phyloP scores from a whole-genome alignment of 1,140 invertebrate genomes.

The Ylistrum balloti region DNA sequence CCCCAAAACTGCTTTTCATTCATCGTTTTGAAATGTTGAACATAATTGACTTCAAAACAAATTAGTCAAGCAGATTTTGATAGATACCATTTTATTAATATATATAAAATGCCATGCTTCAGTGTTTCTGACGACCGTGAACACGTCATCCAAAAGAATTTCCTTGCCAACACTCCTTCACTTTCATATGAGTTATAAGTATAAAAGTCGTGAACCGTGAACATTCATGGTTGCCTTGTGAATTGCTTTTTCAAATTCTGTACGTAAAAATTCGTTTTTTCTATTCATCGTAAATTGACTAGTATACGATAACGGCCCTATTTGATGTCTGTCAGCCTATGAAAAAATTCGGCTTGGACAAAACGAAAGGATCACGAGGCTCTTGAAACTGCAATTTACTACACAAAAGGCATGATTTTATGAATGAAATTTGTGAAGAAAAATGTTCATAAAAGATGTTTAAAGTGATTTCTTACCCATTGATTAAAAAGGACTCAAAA shows the following conservation, averaged over 20 bases:
- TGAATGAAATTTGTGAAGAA: conserved; percentile 17
- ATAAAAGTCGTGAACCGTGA: neutral
- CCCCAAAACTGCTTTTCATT: neutral
- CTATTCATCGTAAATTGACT: conserved; percentile 28
- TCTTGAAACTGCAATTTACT: neutral
- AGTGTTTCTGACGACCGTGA: neutral
- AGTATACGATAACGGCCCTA: neutral
- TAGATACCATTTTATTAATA: neutral
- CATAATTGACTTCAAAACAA: conserved; percentile 28
- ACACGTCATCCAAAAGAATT: conserved; percentile 5
- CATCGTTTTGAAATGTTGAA: neutral
- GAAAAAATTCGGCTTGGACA: neutral
- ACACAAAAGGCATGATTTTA: conserved; percentile 5
- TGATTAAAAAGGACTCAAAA: neutral
- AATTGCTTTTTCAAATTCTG: neutral
- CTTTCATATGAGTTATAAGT: neutral
- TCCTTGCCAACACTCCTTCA: conserved; percentile 6
- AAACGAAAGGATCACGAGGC: neutral
- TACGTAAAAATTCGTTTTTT: conserved; percentile 13
- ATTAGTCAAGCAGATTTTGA: neutral
- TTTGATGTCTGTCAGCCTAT: neutral
- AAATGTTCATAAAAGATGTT: neutral
- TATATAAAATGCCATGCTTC: conserved; percentile 15
- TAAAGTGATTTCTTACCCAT: conserved; percentile 5
- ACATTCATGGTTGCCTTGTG: conserved; percentile 1